Conservation (phyloP, 2,797 vertebrate species). For the Neosalanx taihuensis region DNA sequence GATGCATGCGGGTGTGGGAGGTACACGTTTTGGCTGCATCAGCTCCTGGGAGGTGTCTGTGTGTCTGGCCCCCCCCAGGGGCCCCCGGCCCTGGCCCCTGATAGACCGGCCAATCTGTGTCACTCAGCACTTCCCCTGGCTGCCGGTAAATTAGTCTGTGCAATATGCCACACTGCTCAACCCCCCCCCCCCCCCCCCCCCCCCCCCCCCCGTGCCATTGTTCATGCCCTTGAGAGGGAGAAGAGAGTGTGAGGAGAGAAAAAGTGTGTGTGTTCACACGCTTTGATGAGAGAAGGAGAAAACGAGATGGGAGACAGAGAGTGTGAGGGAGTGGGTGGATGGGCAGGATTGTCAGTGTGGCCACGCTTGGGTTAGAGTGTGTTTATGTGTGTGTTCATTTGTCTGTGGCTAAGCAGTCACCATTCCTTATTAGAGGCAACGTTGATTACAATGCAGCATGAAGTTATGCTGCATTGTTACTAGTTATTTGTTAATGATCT, state of each 20-base stretch:
- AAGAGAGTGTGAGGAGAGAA: conserved; percentile 45
- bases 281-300: not conserved
- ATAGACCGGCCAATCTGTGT: conserved; percentile 62
- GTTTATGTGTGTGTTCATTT: not conserved
- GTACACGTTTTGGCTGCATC: conserved; percentile 61
- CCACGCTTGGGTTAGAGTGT: not conserved
- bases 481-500: too few species aligned
- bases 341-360: not conserved
- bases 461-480: too few species aligned
- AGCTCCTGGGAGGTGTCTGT: conserved; percentile 57
- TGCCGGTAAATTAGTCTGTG: conserved; percentile 69
- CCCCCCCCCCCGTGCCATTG: conserved; percentile 57
- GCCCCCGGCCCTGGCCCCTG: conserved; percentile 62
- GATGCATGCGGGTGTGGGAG: conserved; percentile 16
- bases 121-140: conserved; percentile 71
- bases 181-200: conserved; percentile 54
- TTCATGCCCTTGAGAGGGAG: conserved; percentile 71
- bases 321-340: not conserved
- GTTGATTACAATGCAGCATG: too few species aligned
- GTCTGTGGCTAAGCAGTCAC: too few species aligned
- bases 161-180: conserved; percentile 61
- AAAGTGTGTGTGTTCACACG: conserved; percentile 3
- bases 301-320: not conserved
- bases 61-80: conserved; percentile 54
- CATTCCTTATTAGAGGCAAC: too few species aligned